Evolutionary conservation across 2,797 vertebrate genomes (phyloP).

Genomic region (Linurgus olivaceus): DNA sequence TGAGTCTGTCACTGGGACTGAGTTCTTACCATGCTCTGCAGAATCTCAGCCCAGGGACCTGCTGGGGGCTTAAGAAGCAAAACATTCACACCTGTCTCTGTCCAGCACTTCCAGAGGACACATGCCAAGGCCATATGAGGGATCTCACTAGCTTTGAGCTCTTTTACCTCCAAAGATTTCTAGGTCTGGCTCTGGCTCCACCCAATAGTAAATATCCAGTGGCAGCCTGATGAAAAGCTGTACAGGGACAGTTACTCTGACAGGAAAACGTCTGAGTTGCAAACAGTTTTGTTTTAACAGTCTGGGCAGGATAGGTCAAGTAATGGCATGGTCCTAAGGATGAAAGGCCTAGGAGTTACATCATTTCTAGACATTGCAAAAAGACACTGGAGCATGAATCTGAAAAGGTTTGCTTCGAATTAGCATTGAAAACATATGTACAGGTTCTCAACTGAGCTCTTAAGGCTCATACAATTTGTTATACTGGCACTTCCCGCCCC

Average conservation of each 20-base stretch:
- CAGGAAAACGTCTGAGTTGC: background rate
- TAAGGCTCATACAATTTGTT: background rate
- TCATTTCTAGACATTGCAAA: background rate
- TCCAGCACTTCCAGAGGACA: background rate
- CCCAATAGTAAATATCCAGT: background rate
- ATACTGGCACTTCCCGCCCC: background rate
- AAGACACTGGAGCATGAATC: background rate
- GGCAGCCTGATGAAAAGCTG: background rate
- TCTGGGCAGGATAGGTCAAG: background rate
- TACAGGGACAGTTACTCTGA: background rate
- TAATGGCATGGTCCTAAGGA: background rate
- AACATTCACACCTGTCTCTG: background rate
- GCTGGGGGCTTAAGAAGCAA: background rate
- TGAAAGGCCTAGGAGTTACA: background rate
- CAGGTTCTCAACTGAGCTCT: slow-evolving; percentile 4
- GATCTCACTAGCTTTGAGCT: background rate
- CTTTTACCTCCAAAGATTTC: background rate
- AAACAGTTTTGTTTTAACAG: background rate
- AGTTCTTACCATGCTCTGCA: background rate
- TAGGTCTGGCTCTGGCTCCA: background rate
- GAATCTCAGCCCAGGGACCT: background rate
- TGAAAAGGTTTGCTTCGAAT: slow-evolving; percentile 24
- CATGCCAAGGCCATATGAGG: background rate
- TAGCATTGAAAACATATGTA: slow-evolving; percentile 23
- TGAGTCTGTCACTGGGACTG: background rate